Percentiles rank a stretch among this genome's conserved stretches.
Evolutionary conservation across 35 echinoderm and acorn worm species (phyloP).

Genomic region (Eucidaris tribuloides): DNA sequence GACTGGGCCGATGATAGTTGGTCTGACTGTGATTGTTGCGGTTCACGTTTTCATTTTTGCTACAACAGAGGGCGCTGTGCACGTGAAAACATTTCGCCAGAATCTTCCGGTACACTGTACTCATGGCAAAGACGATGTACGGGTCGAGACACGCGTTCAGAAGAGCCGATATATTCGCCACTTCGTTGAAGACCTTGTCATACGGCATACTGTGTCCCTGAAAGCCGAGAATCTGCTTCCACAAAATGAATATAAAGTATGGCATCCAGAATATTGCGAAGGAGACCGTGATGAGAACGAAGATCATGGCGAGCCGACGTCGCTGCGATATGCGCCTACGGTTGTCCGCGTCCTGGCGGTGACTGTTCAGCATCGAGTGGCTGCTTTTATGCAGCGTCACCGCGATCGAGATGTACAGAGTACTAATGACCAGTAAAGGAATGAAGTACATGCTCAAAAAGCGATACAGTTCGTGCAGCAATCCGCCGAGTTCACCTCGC

Average conservation of each 20-base stretch:
- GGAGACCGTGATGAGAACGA: constrained; percentile 10
- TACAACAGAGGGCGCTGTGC: constrained; percentile 5
- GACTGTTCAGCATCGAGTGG: constrained; percentile 7
- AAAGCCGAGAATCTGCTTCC: not conserved
- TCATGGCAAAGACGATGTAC: constrained; percentile 24
- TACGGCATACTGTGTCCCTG: not conserved
- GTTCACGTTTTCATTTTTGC: constrained; percentile 3
- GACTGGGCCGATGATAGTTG: constrained; percentile 12
- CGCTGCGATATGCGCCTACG: not conserved
- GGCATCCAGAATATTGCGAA: constrained; percentile 19
- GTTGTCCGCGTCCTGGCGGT: not conserved
- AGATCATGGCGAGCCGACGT: constrained; percentile 3
- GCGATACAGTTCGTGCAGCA: not conserved
- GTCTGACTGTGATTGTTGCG: not conserved
- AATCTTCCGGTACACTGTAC: constrained; percentile 15
- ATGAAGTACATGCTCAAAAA: constrained; percentile 17
- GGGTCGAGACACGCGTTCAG: constrained; percentile 21
- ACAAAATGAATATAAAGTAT: not conserved
- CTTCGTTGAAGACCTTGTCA: not conserved
- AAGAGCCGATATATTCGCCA: not conserved
- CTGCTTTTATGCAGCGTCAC: constrained; percentile 9
- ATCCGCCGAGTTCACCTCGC: not conserved
- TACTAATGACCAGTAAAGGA: constrained; percentile 13
- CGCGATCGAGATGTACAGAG: not conserved
- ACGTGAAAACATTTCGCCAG: not conserved